phyloP scores from a whole-genome alignment of 2,888 invertebrate species.

The Dicycla oo region DNA sequence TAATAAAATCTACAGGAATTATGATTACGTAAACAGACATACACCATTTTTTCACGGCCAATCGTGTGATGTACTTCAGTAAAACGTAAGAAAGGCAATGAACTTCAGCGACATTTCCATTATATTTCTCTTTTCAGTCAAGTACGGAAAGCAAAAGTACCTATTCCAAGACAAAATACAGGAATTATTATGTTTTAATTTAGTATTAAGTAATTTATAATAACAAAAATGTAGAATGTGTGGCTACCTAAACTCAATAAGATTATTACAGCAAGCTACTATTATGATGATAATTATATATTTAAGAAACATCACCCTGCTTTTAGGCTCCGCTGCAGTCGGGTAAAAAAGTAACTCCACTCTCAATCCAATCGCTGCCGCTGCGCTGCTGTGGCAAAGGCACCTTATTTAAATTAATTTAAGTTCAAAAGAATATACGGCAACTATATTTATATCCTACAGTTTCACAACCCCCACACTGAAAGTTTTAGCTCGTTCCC shows the following conservation, averaged over 20 bases:
- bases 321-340: neutral
- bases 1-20: no score
- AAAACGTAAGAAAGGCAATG: no score
- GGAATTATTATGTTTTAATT: neutral
- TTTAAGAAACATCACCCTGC: neutral
- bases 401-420: slow-evolving; percentile 29
- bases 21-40: no score
- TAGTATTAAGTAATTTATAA: neutral
- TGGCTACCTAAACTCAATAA: neutral
- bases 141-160: no score
- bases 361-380: slow-evolving; percentile 4
- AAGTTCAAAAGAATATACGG: slow-evolving; percentile 36
- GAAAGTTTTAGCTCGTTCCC: slow-evolving; percentile 42
- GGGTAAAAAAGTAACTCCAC: neutral
- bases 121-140: no score
- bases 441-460: slow-evolving; percentile 37
- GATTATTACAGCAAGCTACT: neutral
- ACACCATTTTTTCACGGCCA: no score
- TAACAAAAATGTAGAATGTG: neutral
- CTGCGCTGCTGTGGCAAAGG: neutral
- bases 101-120: no score
- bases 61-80: no score
- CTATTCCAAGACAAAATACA: neutral
- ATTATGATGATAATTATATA: neutral
- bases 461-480: slow-evolving; percentile 11